Conservation (phyloP, 2,888 invertebrate species). For the Encarsia formosa region DNA sequence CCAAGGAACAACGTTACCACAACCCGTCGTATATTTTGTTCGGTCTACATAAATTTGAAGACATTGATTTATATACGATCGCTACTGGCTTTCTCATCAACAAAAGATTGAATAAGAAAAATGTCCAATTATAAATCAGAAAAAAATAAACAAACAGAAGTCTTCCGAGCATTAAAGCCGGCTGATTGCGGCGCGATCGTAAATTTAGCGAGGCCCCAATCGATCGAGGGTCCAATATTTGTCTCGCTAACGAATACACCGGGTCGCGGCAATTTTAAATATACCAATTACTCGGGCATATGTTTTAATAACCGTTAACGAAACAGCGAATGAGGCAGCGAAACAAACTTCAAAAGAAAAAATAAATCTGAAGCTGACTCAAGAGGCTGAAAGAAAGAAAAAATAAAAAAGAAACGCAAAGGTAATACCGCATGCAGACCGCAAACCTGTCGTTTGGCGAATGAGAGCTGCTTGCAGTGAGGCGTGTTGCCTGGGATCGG, state of each 20-base stretch:
- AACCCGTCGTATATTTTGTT: too few relatives aligned
- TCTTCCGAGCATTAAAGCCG: too few relatives aligned
- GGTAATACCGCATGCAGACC: constrained; percentile 28
- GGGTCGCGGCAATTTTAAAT: constrained; percentile 15
- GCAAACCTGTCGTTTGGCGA: constrained; percentile 28
- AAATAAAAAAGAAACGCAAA: constrained; percentile 19
- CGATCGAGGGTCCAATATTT: constrained; percentile 17
- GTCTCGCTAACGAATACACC: constrained; percentile 1
- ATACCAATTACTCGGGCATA: constrained; percentile 25
- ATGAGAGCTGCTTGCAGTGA: neutral
- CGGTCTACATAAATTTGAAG: too few relatives aligned
- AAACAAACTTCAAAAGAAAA: constrained; percentile 7
- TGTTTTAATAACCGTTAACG: constrained; percentile 24
- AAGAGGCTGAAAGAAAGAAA: neutral
- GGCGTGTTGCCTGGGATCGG: neutral
- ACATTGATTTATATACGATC: neutral
- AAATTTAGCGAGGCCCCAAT: constrained; percentile 8
- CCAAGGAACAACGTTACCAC: too few relatives aligned
- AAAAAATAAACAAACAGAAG: neutral
- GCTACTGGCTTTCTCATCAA: neutral
- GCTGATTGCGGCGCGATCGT: too few relatives aligned
- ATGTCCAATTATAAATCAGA: constrained; percentile 14
- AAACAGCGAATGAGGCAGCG: neutral
- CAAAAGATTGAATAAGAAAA: too few relatives aligned
- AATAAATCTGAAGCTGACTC: neutral